These are phyloP conservation scores for Thalassarche chlororhynchos DNA, from an alignment of 2,113 vertebrate species.

Conservation along the genomic window DNA sequence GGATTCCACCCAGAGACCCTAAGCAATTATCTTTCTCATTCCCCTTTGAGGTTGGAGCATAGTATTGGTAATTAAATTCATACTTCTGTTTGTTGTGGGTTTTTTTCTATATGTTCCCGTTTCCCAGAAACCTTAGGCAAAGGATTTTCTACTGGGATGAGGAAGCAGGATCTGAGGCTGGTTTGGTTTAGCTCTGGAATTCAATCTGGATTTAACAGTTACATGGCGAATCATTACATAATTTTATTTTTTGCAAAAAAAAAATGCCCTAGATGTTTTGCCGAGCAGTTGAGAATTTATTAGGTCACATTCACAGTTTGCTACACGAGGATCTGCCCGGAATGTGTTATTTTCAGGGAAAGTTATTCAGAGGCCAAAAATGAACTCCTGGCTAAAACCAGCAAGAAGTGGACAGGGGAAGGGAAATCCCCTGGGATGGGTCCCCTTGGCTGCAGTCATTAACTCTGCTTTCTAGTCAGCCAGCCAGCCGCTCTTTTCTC, in stretches of 20 bases:
- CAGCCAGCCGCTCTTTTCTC: neutral
- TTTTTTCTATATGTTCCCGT: neutral
- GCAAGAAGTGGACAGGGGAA: neutral
- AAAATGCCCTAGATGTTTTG: neutral
- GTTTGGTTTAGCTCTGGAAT: neutral
- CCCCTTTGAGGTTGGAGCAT: constrained; percentile 3
- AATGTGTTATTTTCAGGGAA: neutral
- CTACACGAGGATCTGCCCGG: neutral
- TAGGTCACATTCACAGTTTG: neutral
- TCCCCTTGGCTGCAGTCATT: neutral
- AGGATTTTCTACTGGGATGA: neutral
- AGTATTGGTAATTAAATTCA: constrained; percentile 69
- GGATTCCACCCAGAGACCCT: constrained; percentile 59
- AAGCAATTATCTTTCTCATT: constrained; percentile 64
- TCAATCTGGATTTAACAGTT: neutral
- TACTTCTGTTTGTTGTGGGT: constrained; percentile 53
- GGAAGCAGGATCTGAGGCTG: neutral
- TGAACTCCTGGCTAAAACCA: neutral
- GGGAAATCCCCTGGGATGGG: neutral
- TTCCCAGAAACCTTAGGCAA: constrained; percentile 43
- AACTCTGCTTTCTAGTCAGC: neutral
- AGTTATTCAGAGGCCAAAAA: neutral
- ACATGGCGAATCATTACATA: neutral
- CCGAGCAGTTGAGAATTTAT: neutral
- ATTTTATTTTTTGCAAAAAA: neutral